Evolutionary conservation across 2,113 vertebrate genomes (phyloP), one percentile per base, ranked within the genome.

Genomic region (Hystrix brachyura): DNA sequence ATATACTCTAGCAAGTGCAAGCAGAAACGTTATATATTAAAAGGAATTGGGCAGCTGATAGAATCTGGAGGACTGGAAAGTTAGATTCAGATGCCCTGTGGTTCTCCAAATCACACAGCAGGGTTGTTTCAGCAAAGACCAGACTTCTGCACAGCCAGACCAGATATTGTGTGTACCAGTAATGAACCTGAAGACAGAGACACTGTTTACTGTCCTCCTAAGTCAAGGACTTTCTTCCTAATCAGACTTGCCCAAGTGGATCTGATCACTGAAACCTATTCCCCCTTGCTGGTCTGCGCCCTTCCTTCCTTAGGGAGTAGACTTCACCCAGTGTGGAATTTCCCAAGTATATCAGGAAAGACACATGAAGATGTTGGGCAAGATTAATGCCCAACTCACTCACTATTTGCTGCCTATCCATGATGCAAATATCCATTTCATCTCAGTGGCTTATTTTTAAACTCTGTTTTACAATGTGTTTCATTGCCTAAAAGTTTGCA

Each of bases 161-260:
- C 23, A 53, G 83, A 59, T 48, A 34, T 67, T 46, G 25, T 15
- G 3, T 23, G 32, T 76, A 32, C 34, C 67, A 23, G 23, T 72
- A 94, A 90, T 62, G n/a, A 92, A 67, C 51, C n/a, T 43, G 12
- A 25, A 92, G 43, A 85, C 83, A 55, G 38, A 92, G 0, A 65
- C 43, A 69, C 43, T 21, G 14, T 46, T 67, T 83, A 15, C 48
- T 79, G 15, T 79, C 32, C 17, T 13, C 65, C 32, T 43, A 67
- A 79, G n/a, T 32, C 32, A 81, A 32, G 25, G 29, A 17, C 51
- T 51, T 90, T 65, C 13, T 76, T 90, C 46, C 48, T 87, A 53
- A 81, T 87, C 74, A 87, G 11, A 64, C n/a, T 74, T 84, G 2
- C 48, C 62, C 2, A 1, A 1, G 21, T 87, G 17, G 17, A 67